Conservation (phyloP, 2,888 invertebrate species). For the Agrilus mali region DNA sequence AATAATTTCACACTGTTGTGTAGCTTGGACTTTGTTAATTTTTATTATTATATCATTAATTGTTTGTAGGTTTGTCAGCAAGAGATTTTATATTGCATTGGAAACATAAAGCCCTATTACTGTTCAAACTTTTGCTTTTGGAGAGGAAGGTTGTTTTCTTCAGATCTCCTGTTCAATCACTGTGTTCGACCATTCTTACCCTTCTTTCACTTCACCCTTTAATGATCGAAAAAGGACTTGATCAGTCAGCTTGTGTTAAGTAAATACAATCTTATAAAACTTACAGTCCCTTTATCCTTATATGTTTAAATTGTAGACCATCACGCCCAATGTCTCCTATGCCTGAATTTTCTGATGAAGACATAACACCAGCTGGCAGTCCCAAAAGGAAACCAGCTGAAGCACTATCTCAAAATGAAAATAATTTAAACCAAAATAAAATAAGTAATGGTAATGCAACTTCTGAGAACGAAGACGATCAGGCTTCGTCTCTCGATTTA, state of each 20-base stretch:
- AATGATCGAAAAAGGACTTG: conserved; percentile 73
- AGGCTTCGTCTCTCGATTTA: no score
- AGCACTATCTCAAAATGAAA: conserved; percentile 17
- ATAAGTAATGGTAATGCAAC: conserved; percentile 23
- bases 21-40: no score
- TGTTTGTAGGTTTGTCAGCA: conserved; percentile 62
- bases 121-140: conserved; percentile 85
- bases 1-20: no score
- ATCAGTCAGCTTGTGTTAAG: conserved; percentile 71
- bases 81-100: conserved; percentile 72
- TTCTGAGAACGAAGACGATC: conserved; percentile 9
- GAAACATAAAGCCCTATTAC: conserved; percentile 80
- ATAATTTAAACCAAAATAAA: conserved; percentile 13
- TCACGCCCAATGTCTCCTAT: conserved; percentile 62
- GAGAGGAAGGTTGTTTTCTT: conserved; percentile 84
- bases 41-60: conserved; percentile 3
- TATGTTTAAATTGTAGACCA: conserved; percentile 35
- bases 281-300: conserved; percentile 8
- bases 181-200: conserved; percentile 78
- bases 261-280: conserved; percentile 29
- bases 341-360: conserved; percentile 47
- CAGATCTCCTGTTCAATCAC: conserved; percentile 80
- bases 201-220: conserved; percentile 83
- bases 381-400: conserved; percentile 11
- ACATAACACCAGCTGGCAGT: conserved; percentile 24